These are phyloP conservation scores for Solenopsis fugax DNA, from an alignment of 1,140 invertebrate species.

Conservation along the genomic window DNA sequence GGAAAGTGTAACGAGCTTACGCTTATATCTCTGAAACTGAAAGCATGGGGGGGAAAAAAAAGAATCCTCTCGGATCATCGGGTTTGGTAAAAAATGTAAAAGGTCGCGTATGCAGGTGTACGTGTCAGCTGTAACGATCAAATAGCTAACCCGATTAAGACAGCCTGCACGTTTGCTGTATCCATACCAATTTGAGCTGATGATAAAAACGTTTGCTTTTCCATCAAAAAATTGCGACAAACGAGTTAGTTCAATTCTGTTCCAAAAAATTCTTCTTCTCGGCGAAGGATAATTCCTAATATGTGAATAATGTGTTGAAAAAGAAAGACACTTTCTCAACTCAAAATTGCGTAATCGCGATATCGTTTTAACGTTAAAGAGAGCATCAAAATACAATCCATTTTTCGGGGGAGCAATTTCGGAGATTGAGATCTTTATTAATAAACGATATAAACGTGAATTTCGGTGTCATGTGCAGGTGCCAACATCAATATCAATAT, in stretches of 20 bases:
- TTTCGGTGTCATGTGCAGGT: constrained; percentile 29
- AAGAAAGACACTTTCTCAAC: background rate
- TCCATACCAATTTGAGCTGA: constrained; percentile 33
- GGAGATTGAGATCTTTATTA: constrained; percentile 27
- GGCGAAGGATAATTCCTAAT: too few species aligned
- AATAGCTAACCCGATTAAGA: constrained; percentile 48
- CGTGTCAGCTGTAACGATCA: constrained; percentile 34
- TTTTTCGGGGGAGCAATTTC: background rate
- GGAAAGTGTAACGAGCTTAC: constrained; percentile 36
- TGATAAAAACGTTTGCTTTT: constrained; percentile 30
- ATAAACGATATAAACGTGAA: constrained; percentile 2
- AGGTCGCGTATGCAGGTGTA: background rate
- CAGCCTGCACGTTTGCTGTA: constrained; percentile 16
- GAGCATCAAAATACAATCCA: background rate
- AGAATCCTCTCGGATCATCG: constrained; percentile 32
- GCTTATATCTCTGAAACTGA: constrained; percentile 14
- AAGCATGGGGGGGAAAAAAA: background rate
- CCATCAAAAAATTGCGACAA: constrained; percentile 24
- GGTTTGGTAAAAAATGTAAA: constrained; percentile 40
- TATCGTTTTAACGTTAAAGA: background rate
- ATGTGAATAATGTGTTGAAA: background rate
- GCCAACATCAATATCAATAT: constrained; percentile 25
- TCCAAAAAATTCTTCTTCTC: background rate
- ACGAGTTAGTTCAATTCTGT: background rate
- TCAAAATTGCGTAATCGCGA: background rate